Conservation (phyloP, 1,140 invertebrate genomes). For the Samia ricini region DNA sequence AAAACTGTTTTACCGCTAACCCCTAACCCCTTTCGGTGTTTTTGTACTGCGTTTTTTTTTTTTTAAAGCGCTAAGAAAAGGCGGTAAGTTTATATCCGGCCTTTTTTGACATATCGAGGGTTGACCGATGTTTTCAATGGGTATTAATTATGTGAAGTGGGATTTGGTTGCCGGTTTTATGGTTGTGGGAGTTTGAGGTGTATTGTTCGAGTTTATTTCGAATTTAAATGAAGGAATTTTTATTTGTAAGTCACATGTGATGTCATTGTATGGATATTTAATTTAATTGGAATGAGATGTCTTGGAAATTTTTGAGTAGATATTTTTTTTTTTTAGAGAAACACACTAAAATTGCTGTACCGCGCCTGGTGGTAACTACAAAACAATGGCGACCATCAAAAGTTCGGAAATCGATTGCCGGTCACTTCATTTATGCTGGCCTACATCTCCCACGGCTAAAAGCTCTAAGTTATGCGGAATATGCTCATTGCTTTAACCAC, state of each 20-base stretch:
- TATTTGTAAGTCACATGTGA: not conserved
- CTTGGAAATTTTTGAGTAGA: too few relatives aligned
- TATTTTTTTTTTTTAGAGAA: too few relatives aligned
- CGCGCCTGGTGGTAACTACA: too few relatives aligned
- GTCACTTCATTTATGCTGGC: too few relatives aligned
- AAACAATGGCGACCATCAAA: too few relatives aligned
- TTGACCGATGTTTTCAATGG: conserved; percentile 59
- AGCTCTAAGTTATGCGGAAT: too few relatives aligned
- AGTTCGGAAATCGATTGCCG: too few relatives aligned
- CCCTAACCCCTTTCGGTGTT: conserved; percentile 57
- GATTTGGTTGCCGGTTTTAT: conserved; percentile 44
- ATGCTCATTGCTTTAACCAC: too few relatives aligned
- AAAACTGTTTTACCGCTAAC: conserved; percentile 39
- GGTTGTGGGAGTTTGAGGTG: conserved; percentile 50
- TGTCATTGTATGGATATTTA: not conserved
- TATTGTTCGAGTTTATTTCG: not conserved
- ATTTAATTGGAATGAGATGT: too few relatives aligned
- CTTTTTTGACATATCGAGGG: conserved; percentile 62
- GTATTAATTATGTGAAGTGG: conserved; percentile 75
- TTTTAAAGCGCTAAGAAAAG: conserved; percentile 70
- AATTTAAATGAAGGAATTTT: not conserved
- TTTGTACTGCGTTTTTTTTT: conserved; percentile 52
- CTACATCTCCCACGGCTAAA: too few relatives aligned
- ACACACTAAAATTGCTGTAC: too few relatives aligned
- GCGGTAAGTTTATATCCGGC: conserved; percentile 76